Percentiles rank a stretch among this genome's conserved stretches.
phyloP scores from a whole-genome alignment of 2,888 invertebrate species.

The Creontiades dilutus region DNA sequence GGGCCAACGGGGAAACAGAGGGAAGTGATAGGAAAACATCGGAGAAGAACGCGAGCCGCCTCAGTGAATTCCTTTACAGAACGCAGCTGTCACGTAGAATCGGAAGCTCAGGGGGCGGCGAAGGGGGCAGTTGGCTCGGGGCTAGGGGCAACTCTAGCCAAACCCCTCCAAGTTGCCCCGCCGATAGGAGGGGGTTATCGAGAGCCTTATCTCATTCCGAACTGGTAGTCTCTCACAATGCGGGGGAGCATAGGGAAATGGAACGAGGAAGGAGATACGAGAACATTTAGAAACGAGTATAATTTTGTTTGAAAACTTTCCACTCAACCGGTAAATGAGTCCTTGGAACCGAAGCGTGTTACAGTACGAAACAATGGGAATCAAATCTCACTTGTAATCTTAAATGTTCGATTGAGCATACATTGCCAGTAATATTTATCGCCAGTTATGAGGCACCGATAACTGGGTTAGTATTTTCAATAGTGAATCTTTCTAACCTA shows the following conservation, averaged over 20 bases:
- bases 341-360: no score
- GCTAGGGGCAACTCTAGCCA: no score
- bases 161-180: background rate
- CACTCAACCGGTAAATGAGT: no score
- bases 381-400: no score
- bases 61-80: constrained; percentile 39
- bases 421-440: no score
- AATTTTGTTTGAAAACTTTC: background rate
- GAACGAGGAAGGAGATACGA: background rate
- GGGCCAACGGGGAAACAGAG: background rate
- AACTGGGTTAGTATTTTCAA: no score
- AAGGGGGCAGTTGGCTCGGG: background rate
- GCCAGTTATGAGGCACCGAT: no score
- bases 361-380: no score
- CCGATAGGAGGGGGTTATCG: background rate
- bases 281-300: background rate
- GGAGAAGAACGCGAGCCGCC: constrained; percentile 30
- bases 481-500: no score
- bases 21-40: constrained; percentile 40
- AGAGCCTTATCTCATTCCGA: constrained; percentile 39
- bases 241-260: background rate
- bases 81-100: constrained; percentile 39
- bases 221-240: constrained; percentile 36
- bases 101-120: background rate
- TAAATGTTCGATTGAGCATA: no score